Percentiles rank a stretch among this genome's conserved stretches.
These are phyloP conservation scores for Apamea epomidion DNA, from an alignment of 2,888 invertebrate species.

Conservation along the genomic window DNA sequence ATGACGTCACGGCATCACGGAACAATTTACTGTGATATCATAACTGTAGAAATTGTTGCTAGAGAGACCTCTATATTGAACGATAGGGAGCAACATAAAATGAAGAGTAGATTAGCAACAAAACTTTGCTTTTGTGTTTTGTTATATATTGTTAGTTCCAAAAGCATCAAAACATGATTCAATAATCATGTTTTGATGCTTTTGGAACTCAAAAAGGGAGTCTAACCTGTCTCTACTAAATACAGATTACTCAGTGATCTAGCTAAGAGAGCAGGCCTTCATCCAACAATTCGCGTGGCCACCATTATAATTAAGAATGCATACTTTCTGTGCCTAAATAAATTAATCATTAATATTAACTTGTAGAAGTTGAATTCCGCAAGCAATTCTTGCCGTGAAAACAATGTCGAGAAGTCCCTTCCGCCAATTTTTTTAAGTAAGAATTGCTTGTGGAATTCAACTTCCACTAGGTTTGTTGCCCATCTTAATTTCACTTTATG, in stretches of 20 bases:
- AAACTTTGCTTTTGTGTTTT: not conserved
- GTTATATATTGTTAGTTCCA: too few relatives aligned
- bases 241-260: too few relatives aligned
- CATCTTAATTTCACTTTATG: not conserved
- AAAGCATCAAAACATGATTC: too few relatives aligned
- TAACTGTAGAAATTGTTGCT: not conserved
- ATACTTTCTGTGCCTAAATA: too few relatives aligned
- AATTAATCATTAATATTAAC: not conserved
- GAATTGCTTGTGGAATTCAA: not conserved
- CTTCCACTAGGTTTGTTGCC: not conserved
- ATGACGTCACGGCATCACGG: not conserved
- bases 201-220: too few relatives aligned
- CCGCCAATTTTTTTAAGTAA: not conserved
- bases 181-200: too few relatives aligned
- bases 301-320: not conserved
- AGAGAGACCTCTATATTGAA: not conserved
- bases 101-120: not conserved
- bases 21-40: not conserved
- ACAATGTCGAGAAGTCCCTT: too few relatives aligned
- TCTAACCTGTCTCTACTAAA: too few relatives aligned
- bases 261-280: not conserved
- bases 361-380: not conserved
- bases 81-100: not conserved
- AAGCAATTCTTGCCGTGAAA: not conserved
- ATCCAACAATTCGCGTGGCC: too few relatives aligned